Evolutionary conservation across 2,797 vertebrate species (phyloP).

Genomic region (Mus caroli): DNA sequence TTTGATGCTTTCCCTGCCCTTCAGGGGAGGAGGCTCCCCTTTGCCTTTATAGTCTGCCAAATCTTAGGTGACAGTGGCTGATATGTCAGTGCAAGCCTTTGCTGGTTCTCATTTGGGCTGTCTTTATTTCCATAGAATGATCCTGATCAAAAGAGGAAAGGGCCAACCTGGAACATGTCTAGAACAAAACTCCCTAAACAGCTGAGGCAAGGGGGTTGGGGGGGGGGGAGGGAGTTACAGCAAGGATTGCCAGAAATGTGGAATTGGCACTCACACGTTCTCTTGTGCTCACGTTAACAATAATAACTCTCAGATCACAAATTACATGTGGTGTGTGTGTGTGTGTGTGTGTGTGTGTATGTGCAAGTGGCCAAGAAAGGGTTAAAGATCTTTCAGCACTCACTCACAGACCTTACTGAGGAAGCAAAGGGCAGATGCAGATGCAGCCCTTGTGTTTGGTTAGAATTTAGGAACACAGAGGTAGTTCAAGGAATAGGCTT

Average conservation of each 20-base stretch:
- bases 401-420: not conserved
- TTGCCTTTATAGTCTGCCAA: not conserved
- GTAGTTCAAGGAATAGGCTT: not conserved
- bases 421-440: not conserved
- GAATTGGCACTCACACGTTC: no score
- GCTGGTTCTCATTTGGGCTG: not conserved
- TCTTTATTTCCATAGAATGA: not conserved
- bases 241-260: not conserved
- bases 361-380: not conserved
- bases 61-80: not conserved
- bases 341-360: not conserved
- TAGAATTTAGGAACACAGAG: not conserved
- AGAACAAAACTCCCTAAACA: not conserved
- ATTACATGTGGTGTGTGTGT: not conserved
- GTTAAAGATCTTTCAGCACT: not conserved
- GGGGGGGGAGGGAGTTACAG: no score
- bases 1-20: not conserved
- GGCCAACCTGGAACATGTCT: not conserved
- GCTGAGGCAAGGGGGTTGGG: not conserved
- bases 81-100: not conserved
- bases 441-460: not conserved
- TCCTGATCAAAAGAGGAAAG: not conserved
- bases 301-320: not conserved
- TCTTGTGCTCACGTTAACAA: not conserved
- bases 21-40: not conserved